Conservation (phyloP, 30 jellyfish, hydroid and myxozoan species). For the Hydractinia symbiolongicarpus region DNA sequence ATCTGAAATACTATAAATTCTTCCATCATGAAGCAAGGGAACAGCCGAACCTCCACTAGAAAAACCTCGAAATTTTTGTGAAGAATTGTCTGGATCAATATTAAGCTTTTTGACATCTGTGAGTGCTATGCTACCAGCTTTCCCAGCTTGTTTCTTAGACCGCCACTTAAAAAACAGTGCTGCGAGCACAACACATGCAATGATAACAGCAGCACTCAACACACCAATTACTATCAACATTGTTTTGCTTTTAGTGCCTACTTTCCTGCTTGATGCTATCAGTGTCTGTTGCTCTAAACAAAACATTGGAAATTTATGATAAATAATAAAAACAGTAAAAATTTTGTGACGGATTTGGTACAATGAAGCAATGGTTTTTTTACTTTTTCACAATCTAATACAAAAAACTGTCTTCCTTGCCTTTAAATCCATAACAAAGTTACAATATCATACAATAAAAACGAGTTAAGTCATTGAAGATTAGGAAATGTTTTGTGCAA, state of each 20-base stretch:
- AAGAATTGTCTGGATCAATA: not conserved
- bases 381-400: no score
- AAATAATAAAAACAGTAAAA: no score
- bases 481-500: no score
- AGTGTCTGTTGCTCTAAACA: no score
- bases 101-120: conserved; percentile 8
- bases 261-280: no score
- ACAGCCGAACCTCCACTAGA: conserved; percentile 27
- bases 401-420: no score
- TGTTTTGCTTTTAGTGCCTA: not conserved
- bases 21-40: conserved; percentile 28
- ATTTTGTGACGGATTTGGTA: no score
- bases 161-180: not conserved
- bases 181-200: not conserved
- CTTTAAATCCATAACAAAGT: no score
- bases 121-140: not conserved
- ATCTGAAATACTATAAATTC: conserved; percentile 27
- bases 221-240: conserved; percentile 18
- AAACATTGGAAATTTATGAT: no score
- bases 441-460: no score
- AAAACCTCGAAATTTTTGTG: conserved; percentile 15
- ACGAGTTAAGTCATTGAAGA: no score
- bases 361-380: no score
- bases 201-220: not conserved
- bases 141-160: not conserved